phyloP scores from a whole-genome alignment of 2,113 vertebrate genomes.

The Haemorhous mexicanus region DNA sequence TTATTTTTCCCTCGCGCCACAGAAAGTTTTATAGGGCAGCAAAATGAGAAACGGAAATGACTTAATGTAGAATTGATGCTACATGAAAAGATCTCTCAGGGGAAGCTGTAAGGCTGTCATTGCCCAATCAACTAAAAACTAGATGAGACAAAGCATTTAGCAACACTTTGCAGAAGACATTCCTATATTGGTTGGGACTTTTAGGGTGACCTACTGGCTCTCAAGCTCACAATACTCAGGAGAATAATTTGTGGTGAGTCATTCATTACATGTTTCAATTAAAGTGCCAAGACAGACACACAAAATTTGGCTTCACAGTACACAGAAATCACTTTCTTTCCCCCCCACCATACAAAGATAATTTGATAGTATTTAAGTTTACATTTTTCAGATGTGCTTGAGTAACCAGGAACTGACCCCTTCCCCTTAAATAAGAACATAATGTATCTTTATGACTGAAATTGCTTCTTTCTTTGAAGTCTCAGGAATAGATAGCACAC shows the following conservation, averaged over 20 bases:
- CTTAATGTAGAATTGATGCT: slow-evolving; percentile 43
- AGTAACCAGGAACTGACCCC: not conserved
- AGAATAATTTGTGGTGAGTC: not conserved
- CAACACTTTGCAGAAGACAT: slow-evolving; percentile 8
- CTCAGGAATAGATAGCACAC: not conserved
- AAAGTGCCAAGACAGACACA: not conserved
- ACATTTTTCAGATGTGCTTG: not conserved
- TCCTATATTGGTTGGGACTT: not conserved
- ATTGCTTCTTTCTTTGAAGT: not conserved
- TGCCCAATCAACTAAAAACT: slow-evolving; percentile 32
- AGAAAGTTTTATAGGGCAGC: slow-evolving; percentile 47
- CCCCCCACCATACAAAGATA: not conserved
- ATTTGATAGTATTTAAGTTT: not conserved
- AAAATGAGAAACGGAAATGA: slow-evolving; percentile 48
- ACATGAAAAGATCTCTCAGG: slow-evolving; percentile 44
- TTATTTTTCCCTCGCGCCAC: slow-evolving; percentile 28
- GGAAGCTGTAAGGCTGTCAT: slow-evolving; percentile 35
- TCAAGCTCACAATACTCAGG: not conserved
- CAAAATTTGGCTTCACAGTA: not conserved
- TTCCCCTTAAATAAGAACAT: not conserved
- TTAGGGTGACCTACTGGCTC: not conserved
- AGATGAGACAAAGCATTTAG: slow-evolving; percentile 18
- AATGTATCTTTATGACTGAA: not conserved
- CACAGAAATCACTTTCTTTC: not conserved
- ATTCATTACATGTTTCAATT: not conserved